A percentile compares a stretch with the other conserved stretches of the same genome.
Conservation (phyloP, 1,140 invertebrate genomes). For the Penaeus japonicus region DNA sequence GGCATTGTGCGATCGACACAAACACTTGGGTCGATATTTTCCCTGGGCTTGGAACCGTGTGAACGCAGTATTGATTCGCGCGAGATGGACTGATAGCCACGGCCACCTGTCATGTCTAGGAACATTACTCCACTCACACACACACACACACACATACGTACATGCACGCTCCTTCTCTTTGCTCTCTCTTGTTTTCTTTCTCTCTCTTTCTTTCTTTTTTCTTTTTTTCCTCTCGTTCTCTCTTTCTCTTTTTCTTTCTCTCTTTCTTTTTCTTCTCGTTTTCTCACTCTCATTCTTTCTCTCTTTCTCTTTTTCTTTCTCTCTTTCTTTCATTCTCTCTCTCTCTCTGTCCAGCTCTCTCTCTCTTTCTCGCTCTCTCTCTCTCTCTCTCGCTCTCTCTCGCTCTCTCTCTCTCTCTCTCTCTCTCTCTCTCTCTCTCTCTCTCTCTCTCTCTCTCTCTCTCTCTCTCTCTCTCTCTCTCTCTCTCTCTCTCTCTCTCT, state of each 20-base stretch:
- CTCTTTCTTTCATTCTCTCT: constrained; percentile 29
- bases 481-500: constrained; percentile 43
- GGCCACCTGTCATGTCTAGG: not conserved
- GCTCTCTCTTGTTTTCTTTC: not conserved
- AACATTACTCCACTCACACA: not conserved
- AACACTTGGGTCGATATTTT: too few species aligned
- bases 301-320: constrained; percentile 31
- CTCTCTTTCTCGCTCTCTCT: not conserved
- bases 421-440: constrained; percentile 1
- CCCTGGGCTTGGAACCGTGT: too few species aligned
- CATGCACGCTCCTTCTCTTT: not conserved
- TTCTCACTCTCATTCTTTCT: not conserved
- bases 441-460: constrained; percentile 39
- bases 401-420: not conserved
- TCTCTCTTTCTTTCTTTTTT: constrained; percentile 4
- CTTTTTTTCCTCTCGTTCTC: constrained; percentile 27
- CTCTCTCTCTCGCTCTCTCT: too few species aligned
- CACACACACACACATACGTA: constrained; percentile 21
- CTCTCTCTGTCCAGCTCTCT: not conserved
- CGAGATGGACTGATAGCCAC: not conserved
- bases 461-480: constrained; percentile 27
- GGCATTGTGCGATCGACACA: too few species aligned
- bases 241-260: constrained; percentile 45
- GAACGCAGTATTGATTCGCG: too few species aligned
- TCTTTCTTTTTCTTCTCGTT: not conserved